Conservation (phyloP, 2,113 vertebrate genomes). For the Burhinus bistriatus region DNA sequence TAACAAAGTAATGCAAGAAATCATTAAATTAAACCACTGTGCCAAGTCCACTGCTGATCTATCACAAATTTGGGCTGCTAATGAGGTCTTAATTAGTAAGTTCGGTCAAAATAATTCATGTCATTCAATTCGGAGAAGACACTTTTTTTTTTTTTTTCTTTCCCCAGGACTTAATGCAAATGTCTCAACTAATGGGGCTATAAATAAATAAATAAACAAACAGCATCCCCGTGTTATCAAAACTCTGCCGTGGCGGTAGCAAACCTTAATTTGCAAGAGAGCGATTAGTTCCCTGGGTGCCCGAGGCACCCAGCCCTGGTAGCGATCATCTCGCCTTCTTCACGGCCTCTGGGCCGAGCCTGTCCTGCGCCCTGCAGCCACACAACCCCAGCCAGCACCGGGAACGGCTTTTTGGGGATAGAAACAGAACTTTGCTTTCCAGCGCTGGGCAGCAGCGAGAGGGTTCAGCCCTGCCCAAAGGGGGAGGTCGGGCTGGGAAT, state of each 20-base stretch:
- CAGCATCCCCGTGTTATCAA: not conserved
- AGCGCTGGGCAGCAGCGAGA: accelerated
- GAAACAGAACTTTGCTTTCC: accelerated
- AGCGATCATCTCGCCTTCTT: not conserved
- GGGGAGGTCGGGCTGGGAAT: not conserved
- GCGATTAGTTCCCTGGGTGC: accelerated
- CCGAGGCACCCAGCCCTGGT: accelerated
- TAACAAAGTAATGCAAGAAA: constrained; percentile 84
- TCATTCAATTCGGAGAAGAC: constrained; percentile 65
- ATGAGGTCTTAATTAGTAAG: constrained; percentile 81
- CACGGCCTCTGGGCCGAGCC: not conserved
- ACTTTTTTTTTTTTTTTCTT: not conserved
- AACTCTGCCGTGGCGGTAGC: not conserved
- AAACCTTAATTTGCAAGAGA: not conserved
- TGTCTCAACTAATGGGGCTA: not conserved
- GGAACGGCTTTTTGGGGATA: not conserved
- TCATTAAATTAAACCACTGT: constrained; percentile 82
- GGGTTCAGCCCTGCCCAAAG: not conserved
- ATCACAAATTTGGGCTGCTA: constrained; percentile 82
- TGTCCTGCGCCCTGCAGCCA: too few relatives aligned
- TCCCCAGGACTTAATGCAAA: not conserved
- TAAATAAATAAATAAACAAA: not conserved
- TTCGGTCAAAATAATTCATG: constrained; percentile 75
- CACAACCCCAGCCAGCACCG: too few relatives aligned
- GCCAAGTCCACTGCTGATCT: constrained; percentile 79